These are phyloP conservation scores for Aurelia aurita complex sp. Pacific DNA, from an alignment of 30 jellyfish, hydroid and myxozoan species.

Conservation along the genomic window DNA sequence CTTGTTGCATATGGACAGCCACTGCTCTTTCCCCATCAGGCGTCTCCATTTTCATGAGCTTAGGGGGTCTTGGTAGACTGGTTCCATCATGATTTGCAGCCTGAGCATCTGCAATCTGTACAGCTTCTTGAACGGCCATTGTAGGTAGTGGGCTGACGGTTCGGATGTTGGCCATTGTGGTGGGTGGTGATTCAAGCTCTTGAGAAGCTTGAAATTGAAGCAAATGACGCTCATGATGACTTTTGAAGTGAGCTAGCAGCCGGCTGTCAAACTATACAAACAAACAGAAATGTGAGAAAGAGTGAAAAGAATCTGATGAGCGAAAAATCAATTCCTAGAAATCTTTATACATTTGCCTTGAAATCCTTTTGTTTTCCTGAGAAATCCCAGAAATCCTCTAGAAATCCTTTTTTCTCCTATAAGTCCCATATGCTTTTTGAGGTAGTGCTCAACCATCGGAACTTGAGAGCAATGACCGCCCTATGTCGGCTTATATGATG, in stretches of 20 bases:
- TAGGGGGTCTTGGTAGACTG: constrained; percentile 67
- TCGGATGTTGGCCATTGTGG: constrained; percentile 63
- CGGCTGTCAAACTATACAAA: constrained; percentile 64
- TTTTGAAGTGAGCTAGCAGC: constrained; percentile 63
- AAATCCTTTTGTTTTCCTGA: no score
- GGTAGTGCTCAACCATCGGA: no score
- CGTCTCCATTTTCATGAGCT: constrained; percentile 61
- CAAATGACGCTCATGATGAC: constrained; percentile 73
- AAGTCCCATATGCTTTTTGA: no score
- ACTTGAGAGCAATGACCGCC: no score
- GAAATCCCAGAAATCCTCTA: no score
- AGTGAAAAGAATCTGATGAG: no score
- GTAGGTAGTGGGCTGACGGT: constrained; percentile 74
- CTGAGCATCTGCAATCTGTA: constrained; percentile 48
- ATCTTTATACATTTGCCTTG: no score
- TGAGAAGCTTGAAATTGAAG: constrained; percentile 58
- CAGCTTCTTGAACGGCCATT: constrained; percentile 71
- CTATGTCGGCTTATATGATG: no score
- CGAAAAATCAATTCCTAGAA: no score
- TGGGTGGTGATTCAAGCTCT: constrained; percentile 37
- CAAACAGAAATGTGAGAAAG: no score
- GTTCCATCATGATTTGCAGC: constrained; percentile 57
- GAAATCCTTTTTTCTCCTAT: no score
- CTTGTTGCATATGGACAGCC: constrained; percentile 63
- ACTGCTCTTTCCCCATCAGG: constrained; percentile 63